Conservation (phyloP, 2,888 invertebrate genomes). For the Apamea crenata region DNA sequence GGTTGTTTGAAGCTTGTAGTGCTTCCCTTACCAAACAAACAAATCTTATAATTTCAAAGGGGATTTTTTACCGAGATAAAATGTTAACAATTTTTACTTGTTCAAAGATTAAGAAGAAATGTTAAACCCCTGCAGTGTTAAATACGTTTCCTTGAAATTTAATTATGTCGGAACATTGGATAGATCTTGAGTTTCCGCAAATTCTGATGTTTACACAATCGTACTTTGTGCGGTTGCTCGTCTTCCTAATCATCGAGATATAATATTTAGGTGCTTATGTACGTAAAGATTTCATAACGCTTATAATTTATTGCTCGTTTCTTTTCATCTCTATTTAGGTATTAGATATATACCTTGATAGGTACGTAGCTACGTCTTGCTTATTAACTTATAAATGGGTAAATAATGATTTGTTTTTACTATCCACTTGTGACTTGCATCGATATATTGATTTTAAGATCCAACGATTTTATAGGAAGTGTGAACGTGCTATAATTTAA, state of each 20-base stretch:
- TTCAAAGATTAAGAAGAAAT: slow-evolving; percentile 33
- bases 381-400: slow-evolving; percentile 7
- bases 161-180: slow-evolving; percentile 32
- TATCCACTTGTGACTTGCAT: not conserved
- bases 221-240: slow-evolving; percentile 22
- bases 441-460: slow-evolving; percentile 61
- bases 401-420: slow-evolving; percentile 3
- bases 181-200: slow-evolving; percentile 33
- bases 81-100: slow-evolving; percentile 38
- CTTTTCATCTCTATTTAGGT: not conserved
- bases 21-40: slow-evolving; percentile 30
- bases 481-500: slow-evolving; percentile 85
- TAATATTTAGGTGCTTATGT: slow-evolving; percentile 24
- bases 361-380: not conserved
- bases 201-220: slow-evolving; percentile 42
- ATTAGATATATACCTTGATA: not conserved
- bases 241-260: slow-evolving; percentile 7
- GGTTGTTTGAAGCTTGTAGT: slow-evolving; percentile 24
- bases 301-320: not conserved
- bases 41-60: slow-evolving; percentile 33
- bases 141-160: slow-evolving; percentile 50
- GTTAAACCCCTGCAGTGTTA: slow-evolving; percentile 28
- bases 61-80: slow-evolving; percentile 26
- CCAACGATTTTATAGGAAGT: slow-evolving; percentile 76
- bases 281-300: not conserved